A percentile compares a stretch with the other conserved stretches of the same genome.
Conservation (phyloP, 2,888 invertebrate species). For the Diogma glabrata region DNA sequence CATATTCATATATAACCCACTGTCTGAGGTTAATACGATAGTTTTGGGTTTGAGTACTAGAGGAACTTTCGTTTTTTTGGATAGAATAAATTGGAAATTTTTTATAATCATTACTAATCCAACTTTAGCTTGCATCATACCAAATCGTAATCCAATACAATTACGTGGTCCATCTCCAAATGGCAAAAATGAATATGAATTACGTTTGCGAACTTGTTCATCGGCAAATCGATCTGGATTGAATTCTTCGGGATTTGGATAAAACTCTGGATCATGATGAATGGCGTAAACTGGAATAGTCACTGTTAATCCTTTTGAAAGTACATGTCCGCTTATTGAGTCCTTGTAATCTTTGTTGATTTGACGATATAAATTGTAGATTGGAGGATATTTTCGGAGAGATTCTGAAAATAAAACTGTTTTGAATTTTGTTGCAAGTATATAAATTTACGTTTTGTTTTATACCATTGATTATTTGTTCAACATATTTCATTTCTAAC, state of each 20-base stretch:
- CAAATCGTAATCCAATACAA: slow-evolving; percentile 22
- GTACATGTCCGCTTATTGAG: neutral
- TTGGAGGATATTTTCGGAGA: slow-evolving; percentile 39
- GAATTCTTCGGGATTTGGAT: slow-evolving; percentile 44
- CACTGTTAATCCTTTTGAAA: slow-evolving; percentile 33
- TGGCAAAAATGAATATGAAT: slow-evolving; percentile 20
- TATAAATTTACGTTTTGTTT: too few relatives aligned
- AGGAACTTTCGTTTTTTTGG: too few relatives aligned
- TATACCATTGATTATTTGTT: slow-evolving; percentile 36
- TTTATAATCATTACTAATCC: slow-evolving; percentile 11
- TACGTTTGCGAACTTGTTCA: slow-evolving; percentile 39
- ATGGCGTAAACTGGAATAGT: slow-evolving; percentile 40
- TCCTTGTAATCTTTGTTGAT: neutral
- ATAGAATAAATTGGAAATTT: slow-evolving; percentile 2
- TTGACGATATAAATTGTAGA: slow-evolving; percentile 23
- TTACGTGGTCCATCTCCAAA: slow-evolving; percentile 19
- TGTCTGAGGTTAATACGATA: too few relatives aligned
- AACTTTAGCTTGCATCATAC: slow-evolving; percentile 12
- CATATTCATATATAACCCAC: too few relatives aligned
- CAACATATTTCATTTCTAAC: slow-evolving; percentile 35
- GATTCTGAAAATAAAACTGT: slow-evolving; percentile 31
- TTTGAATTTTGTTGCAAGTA: neutral
- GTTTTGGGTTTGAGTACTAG: too few relatives aligned
- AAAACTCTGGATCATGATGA: slow-evolving; percentile 43
- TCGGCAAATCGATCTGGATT: slow-evolving; percentile 44